phyloP scores from a whole-genome alignment of 2,113 vertebrate species.

The Dicerorhinus sumatrensis region DNA sequence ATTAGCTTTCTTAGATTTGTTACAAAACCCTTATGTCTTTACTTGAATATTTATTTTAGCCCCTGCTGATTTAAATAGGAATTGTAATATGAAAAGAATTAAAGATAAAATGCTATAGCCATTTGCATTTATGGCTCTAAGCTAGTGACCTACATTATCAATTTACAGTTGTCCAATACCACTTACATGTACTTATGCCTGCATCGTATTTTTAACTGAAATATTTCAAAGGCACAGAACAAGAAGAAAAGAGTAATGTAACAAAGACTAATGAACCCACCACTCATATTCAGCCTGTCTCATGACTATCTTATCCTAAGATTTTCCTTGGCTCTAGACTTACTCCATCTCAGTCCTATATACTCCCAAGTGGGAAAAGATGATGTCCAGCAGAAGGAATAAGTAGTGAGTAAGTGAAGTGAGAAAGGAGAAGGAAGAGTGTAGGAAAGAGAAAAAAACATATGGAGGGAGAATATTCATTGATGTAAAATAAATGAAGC shows the following conservation, averaged over 20 bases:
- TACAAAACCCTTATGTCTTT: background rate
- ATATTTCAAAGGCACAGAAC: constrained; percentile 47
- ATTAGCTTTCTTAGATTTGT: background rate
- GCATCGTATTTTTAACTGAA: constrained; percentile 28
- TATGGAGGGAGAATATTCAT: background rate
- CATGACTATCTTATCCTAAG: background rate
- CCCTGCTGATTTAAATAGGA: background rate
- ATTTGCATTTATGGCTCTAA: background rate
- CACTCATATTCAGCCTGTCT: background rate
- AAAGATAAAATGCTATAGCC: background rate
- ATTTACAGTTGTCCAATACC: background rate
- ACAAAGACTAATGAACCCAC: background rate
- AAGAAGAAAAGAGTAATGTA: background rate
- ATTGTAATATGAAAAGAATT: background rate
- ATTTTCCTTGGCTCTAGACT: constrained; percentile 3
- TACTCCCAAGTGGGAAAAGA: background rate
- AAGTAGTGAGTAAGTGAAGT: background rate
- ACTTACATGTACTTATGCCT: background rate
- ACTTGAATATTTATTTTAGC: constrained; percentile 1
- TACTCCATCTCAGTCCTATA: background rate
- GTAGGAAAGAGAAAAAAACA: background rate
- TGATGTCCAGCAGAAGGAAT: background rate
- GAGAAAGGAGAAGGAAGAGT: background rate
- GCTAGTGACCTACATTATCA: background rate
- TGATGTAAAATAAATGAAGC: background rate